Conservation (phyloP, 2,797 vertebrate species). For the Enteromius fasciolatus region DNA sequence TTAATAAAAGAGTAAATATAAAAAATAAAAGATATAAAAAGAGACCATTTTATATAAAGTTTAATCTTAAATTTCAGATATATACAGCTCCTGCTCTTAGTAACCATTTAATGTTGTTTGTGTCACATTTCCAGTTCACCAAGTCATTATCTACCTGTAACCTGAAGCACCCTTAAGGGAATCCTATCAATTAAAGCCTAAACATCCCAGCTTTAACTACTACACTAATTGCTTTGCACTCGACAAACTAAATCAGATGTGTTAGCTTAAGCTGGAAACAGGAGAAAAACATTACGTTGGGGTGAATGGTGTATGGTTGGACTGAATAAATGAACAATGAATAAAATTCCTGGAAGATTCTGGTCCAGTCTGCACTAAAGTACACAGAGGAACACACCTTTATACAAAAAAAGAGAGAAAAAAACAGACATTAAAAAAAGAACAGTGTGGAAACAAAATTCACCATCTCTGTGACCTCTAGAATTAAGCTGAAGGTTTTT, state of each 20-base stretch:
- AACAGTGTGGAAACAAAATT: background rate
- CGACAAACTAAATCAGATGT: conserved; percentile 9
- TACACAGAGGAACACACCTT: background rate
- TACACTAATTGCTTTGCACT: conserved; percentile 19
- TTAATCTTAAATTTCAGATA: background rate
- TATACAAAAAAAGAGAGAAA: background rate
- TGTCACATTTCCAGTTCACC: background rate
- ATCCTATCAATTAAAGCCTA: conserved; percentile 1
- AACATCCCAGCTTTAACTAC: conserved; percentile 20
- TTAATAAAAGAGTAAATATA: background rate
- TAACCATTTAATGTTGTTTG: background rate
- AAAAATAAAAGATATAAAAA: background rate
- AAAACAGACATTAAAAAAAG: background rate
- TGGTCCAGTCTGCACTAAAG: background rate
- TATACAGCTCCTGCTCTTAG: background rate
- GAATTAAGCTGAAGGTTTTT: background rate
- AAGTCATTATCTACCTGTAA: background rate
- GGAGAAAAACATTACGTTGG: background rate
- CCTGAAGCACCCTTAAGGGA: conserved; percentile 16
- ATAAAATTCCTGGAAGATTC: background rate
- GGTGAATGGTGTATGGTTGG: background rate
- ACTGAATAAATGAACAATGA: background rate
- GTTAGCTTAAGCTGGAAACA: background rate
- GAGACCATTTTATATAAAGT: background rate
- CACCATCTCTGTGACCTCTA: background rate